Conservation (phyloP, 1,140 invertebrate species). For the Steinernema feltiae region DNA sequence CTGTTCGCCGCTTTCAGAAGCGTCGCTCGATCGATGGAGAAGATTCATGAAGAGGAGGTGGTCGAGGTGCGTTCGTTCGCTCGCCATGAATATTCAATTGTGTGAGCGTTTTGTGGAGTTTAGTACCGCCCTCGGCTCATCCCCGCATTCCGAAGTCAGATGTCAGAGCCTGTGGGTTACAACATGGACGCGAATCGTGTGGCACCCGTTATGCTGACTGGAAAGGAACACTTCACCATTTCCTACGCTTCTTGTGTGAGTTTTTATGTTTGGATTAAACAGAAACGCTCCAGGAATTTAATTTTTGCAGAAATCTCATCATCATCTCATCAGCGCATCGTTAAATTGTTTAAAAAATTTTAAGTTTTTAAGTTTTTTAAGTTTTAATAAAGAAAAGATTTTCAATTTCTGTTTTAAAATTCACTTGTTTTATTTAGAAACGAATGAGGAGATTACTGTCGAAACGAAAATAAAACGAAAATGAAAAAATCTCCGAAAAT, state of each 20-base stretch:
- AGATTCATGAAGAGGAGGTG: conserved; percentile 4
- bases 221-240: not conserved
- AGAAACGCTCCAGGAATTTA: no score
- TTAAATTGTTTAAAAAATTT: no score
- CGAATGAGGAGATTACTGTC: no score
- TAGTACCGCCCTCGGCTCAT: not conserved
- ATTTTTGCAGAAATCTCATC: no score
- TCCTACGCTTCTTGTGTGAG: not conserved
- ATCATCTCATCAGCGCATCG: no score
- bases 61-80: not conserved
- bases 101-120: not conserved
- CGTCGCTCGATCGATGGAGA: not conserved
- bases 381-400: no score
- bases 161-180: not conserved
- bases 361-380: not conserved
- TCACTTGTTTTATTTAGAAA: no score
- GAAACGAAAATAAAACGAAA: no score
- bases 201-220: not conserved
- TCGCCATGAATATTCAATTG: not conserved
- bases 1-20: not conserved
- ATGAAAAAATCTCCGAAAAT: not conserved
- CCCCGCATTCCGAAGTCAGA: not conserved
- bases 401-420: no score
- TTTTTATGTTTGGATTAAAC: not conserved
- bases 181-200: not conserved